Base-by-base conservation (phyloP, 2,113 vertebrate genomes). In the Campylorhamphus procurvoides region DNA sequence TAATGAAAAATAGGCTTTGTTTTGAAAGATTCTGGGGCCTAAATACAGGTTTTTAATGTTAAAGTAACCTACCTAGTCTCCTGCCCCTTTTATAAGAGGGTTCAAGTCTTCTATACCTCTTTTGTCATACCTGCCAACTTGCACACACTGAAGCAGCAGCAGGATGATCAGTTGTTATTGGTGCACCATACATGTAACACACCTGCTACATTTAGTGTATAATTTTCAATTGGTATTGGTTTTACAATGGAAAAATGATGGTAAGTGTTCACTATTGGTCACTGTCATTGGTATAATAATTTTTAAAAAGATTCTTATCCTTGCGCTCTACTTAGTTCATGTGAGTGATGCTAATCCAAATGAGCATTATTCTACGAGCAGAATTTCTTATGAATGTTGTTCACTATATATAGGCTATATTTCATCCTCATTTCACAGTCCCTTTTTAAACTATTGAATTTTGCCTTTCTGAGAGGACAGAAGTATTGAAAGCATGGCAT, bases 231-330 rank as follows among this genome's bases (percentile, higher is more conserved):
- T 13, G 14, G 23, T 18, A 22, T 28, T 64, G 11, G 6, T 50
- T 87, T 94, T 82, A 35, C 29, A 66, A 19, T 3, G 1, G 0
- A 86, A 93, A 82, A 92, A 39, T 22, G 4, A 19, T 40, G 7
- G 75, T 55, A 14, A 59, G 3, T 80, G 10, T 39, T 76, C 59
- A 49, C 3, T n/a, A 28, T 11, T 40, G 17, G 19, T 62, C 31
- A 25, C 18, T 64, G 20, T 1, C 35, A 23, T 10, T 24, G 28
- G 4, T 14, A 49, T 28, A 40, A 24, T 24, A 31, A 42, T 17
- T 40, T 23, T 29, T 6, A 2, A 16, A 22, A 25, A 7, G 46
- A 60, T n/a, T 50, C 16, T 63, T 0, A 0, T 52, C 16, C 52
- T 14, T 55, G 1, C 3, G 86, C 3, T 69, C 64, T 67, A 11